These are phyloP conservation scores for Fregetta grallaria DNA, from an alignment of 2,113 vertebrate genomes.

Conservation along the genomic window DNA sequence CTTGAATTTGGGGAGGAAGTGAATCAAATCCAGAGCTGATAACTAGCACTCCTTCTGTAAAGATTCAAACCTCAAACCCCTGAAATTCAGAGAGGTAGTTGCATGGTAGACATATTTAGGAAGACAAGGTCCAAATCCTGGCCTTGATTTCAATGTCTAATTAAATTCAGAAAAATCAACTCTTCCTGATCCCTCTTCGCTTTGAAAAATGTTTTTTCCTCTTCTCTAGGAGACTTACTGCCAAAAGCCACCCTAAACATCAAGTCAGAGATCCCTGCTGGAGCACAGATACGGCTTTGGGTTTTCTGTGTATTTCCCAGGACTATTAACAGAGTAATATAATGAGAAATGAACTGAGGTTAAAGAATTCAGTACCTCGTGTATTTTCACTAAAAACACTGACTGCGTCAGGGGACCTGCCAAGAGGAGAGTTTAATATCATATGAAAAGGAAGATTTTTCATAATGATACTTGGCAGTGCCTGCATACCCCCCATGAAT, in stretches of 20 bases:
- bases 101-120: not conserved
- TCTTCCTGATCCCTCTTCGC: not conserved
- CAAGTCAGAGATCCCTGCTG: not conserved
- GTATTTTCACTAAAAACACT: constrained; percentile 58
- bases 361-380: constrained; percentile 48
- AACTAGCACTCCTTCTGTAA: not conserved
- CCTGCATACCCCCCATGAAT: constrained; percentile 21
- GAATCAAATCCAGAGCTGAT: not conserved
- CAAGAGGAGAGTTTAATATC: constrained; percentile 50
- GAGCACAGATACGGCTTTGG: not conserved
- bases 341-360: constrained; percentile 56
- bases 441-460: constrained; percentile 58
- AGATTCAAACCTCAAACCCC: not conserved
- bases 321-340: constrained; percentile 38
- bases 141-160: not conserved
- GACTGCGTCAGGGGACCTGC: constrained; percentile 16
- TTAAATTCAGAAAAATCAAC: not conserved
- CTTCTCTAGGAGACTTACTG: not conserved
- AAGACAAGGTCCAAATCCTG: not conserved
- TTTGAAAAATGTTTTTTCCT: not conserved
- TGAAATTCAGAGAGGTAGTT: not conserved
- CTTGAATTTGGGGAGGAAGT: not conserved
- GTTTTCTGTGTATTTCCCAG: constrained; percentile 12
- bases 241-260: not conserved
- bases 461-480: constrained; percentile 56